Evolutionary conservation across 2,113 vertebrate genomes (phyloP).

Genomic region (Psittacula cyanocephala): DNA sequence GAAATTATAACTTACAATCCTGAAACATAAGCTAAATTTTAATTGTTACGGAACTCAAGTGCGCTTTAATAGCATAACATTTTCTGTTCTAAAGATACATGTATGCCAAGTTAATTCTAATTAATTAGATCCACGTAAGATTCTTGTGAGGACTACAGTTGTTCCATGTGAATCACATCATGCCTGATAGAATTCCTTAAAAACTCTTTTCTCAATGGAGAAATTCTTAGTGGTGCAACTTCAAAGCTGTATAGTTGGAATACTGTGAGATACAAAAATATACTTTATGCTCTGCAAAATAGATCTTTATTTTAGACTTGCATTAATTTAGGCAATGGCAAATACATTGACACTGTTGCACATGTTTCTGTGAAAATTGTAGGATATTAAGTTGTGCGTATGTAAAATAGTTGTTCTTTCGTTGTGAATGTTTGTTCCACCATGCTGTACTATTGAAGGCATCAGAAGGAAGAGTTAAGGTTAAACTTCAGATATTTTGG

Average conservation of each 20-base stretch:
- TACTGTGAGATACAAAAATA: neutral
- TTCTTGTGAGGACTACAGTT: neutral
- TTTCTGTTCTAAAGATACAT: neutral
- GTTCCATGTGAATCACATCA: neutral
- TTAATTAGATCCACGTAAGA: neutral
- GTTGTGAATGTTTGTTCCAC: neutral
- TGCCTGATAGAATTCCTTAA: neutral
- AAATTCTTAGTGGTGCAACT: neutral
- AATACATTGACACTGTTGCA: neutral
- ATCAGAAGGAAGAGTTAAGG: neutral
- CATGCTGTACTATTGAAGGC: neutral
- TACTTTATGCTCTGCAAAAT: neutral
- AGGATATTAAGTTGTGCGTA: neutral
- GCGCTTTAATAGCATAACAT: neutral
- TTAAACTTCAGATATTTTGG: neutral
- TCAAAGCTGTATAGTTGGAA: neutral
- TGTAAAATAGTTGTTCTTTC: neutral
- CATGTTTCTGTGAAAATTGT: neutral
- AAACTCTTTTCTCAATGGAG: neutral
- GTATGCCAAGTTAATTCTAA: neutral
- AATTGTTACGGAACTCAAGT: neutral
- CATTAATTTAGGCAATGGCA: neutral
- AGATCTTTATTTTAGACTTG: neutral
- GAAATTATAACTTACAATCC: neutral
- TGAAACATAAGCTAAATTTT: neutral